Base-by-base conservation (phyloP, 2,888 invertebrate genomes). In the Oasisia sp. region DNA sequence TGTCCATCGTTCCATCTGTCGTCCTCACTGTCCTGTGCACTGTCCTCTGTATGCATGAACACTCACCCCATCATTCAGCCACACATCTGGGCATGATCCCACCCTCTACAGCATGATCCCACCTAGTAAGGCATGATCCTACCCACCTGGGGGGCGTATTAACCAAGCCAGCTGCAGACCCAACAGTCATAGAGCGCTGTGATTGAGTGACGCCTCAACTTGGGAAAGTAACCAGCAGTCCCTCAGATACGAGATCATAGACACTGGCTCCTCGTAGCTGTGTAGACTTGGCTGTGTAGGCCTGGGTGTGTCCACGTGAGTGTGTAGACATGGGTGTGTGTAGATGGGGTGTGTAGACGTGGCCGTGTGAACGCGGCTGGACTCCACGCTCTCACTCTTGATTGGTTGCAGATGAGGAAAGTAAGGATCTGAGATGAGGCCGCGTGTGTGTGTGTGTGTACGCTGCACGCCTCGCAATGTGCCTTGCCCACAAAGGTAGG, bases 371-470 rank as follows among this genome's bases (percentile, higher is more conserved):
- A 50, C 8, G 50, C 14, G 50, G 50, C 50, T 50, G 9, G 9
- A 50, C 50, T 50, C 50, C 50, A 50, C 50, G 14, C 3, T 50
- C 50, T 50, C 0, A 74, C 74, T 74, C n/a, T 74, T 74, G 74
- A 74, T 74, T 74, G 74, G 74, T 74, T 74, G 74, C 74, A 74
- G 74, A 74, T 74, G 74, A 74, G 74, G 27, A 74, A 74, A 74
- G 74, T 74, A 74, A 74, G 74, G 74, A 74, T 74, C 74, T 74
- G 74, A 74, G 74, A 74, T 74, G 74, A n/a, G 74, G 74, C 74
- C 74, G 74, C 27, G 74, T 74, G 74, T 74, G 74, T 74, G 74
- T 58, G 58, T 74, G 7, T 74, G 56, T 56, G 56, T 19, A 56
- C 56, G 74, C 74, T 27, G 74, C 27, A 74, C n/a, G 27, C 19